Conservation (phyloP, 2,113 vertebrate genomes). For the Catagonus wagneri region DNA sequence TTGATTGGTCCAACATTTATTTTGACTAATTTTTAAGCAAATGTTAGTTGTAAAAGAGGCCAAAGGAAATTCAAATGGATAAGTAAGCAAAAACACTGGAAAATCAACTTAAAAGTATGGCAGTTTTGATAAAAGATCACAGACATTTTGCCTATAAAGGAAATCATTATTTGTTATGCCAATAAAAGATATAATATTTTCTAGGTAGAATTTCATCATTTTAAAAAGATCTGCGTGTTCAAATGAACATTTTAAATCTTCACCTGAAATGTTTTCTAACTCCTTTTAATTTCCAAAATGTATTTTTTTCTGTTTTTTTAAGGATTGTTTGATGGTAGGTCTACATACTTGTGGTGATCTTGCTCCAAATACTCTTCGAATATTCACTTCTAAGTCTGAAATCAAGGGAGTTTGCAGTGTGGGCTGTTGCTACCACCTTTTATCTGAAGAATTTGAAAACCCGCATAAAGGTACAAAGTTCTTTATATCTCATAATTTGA, state of each 20-base stretch:
- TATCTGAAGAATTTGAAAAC: conserved; percentile 95
- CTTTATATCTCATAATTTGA: conserved; percentile 40
- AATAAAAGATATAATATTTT: background rate
- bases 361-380: conserved; percentile 91
- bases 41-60: conserved; percentile 31
- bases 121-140: background rate
- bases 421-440: conserved; percentile 97
- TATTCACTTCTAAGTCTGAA: conserved; percentile 94
- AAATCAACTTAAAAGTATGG: background rate
- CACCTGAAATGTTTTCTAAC: background rate
- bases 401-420: conserved; percentile 96
- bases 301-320: conserved; percentile 50
- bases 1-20: background rate
- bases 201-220: conserved; percentile 15
- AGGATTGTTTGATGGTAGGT: conserved; percentile 96
- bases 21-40: conserved; percentile 34
- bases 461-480: conserved; percentile 84
- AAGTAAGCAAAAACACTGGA: background rate
- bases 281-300: background rate
- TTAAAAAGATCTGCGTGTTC: background rate
- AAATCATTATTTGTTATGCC: conserved; percentile 39
- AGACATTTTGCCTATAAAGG: conserved; percentile 36
- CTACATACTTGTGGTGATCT: conserved; percentile 98
- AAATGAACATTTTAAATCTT: conserved; percentile 39
- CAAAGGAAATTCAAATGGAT: conserved; percentile 9